Evolutionary conservation across 2,113 vertebrate genomes (phyloP).

Genomic region (Chloropsis hardwickii): DNA sequence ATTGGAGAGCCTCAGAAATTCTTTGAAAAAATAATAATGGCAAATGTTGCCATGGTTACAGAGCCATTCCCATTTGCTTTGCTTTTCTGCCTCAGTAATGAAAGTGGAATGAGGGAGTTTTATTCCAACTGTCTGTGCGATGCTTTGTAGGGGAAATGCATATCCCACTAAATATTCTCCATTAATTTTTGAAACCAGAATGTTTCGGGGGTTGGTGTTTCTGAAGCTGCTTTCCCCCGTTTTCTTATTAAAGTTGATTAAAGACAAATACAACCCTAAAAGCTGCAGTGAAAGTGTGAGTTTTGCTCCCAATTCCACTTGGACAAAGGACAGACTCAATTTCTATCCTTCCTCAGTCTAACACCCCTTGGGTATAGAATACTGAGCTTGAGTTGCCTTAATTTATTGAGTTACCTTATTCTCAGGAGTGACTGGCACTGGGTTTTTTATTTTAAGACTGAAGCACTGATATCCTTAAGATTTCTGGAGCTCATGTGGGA

Average conservation of each 20-base stretch:
- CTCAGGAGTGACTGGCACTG: background rate
- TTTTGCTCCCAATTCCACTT: background rate
- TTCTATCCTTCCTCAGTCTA: background rate
- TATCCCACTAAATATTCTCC: background rate
- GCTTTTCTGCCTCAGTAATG: conserved; percentile 29
- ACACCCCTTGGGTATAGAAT: background rate
- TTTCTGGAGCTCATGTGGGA: background rate
- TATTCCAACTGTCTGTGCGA: background rate
- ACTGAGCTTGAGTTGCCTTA: background rate
- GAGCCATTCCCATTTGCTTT: conserved; percentile 32
- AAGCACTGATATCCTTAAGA: background rate
- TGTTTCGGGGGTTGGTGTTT: background rate
- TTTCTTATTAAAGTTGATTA: background rate
- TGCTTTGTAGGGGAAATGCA: background rate
- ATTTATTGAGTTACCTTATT: background rate
- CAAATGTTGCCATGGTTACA: conserved; percentile 54
- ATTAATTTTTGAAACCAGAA: background rate
- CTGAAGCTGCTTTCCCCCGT: background rate
- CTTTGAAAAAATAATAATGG: conserved; percentile 2
- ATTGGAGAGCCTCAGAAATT: background rate
- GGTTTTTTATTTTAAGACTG: background rate
- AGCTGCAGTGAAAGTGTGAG: background rate
- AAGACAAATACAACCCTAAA: background rate
- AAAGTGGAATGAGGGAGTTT: conserved; percentile 4
- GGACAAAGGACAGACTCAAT: background rate